Evolutionary conservation across 2,888 invertebrate genomes (phyloP).

Genomic region (Caenorhabditis sp.): DNA sequence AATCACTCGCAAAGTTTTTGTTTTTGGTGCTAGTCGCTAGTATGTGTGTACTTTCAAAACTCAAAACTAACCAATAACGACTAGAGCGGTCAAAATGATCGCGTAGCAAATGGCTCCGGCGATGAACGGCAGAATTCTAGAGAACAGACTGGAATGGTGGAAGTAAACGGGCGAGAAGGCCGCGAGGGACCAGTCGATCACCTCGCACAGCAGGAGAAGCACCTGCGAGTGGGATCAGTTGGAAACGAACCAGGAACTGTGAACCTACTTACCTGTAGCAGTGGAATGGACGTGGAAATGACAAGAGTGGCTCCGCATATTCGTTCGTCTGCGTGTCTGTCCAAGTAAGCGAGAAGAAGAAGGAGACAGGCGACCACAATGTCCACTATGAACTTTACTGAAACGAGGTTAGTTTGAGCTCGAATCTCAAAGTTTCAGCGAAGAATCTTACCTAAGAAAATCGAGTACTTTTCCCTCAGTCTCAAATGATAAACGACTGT

Average conservation of each 20-base stretch:
- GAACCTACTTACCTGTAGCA: conserved; percentile 54
- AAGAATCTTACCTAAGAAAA: conserved; percentile 55
- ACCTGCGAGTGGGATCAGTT: too few relatives aligned
- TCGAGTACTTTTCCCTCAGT: conserved; percentile 59
- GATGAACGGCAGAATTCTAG: conserved; percentile 62
- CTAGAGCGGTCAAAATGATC: conserved; percentile 56
- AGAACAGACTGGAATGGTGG: conserved; percentile 59
- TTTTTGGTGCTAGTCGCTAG: too few relatives aligned
- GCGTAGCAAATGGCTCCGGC: conserved; percentile 59
- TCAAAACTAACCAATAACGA: conserved; percentile 52
- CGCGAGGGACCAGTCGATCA: conserved; percentile 65
- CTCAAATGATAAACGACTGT: conserved; percentile 43
- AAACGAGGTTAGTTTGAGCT: conserved; percentile 9
- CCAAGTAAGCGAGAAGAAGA: conserved; percentile 49
- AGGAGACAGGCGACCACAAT: conserved; percentile 57
- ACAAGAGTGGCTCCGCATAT: conserved; percentile 59
- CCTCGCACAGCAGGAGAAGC: conserved; percentile 63
- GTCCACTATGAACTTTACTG: conserved; percentile 66
- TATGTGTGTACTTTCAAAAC: too few relatives aligned
- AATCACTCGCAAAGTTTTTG: not conserved
- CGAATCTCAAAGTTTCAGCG: not conserved
- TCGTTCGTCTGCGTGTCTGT: conserved; percentile 42
- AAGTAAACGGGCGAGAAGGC: conserved; percentile 67
- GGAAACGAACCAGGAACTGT: not conserved
- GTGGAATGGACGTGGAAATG: conserved; percentile 61